Conservation (phyloP, 2,113 vertebrate species). For the Bostrychus sinensis region DNA sequence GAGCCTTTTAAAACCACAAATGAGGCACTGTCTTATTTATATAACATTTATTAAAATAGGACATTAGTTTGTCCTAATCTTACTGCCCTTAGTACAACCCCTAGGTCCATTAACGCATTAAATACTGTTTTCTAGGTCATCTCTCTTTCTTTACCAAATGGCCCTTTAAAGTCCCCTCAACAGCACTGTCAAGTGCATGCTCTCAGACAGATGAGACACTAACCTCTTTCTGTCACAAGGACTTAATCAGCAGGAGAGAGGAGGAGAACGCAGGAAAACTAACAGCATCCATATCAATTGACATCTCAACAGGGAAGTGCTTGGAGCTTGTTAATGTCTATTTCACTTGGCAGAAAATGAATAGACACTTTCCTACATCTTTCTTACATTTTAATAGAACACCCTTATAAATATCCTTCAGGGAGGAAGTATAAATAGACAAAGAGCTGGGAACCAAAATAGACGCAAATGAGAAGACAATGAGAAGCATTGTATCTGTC, state of each 20-base stretch:
- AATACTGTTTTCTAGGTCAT: conserved; percentile 71
- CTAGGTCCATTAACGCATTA: conserved; percentile 72
- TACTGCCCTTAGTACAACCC: conserved; percentile 43
- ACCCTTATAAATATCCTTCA: not conserved
- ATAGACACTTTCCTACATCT: not conserved
- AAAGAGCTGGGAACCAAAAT: too few relatives aligned
- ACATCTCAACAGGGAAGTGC: conserved; percentile 26
- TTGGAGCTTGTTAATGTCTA: conserved; percentile 29
- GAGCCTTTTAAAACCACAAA: conserved; percentile 8
- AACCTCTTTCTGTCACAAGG: conserved; percentile 75
- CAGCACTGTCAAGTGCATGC: conserved; percentile 17
- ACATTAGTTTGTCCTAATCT: conserved; percentile 42
- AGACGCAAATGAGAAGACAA: not conserved
- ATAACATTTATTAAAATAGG: conserved; percentile 34
- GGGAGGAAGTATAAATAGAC: not conserved
- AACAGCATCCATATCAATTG: conserved; percentile 35
- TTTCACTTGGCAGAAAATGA: conserved; percentile 10
- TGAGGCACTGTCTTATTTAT: conserved; percentile 27
- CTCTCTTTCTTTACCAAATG: conserved; percentile 59
- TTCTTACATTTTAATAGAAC: not conserved
- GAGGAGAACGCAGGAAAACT: conserved; percentile 26
- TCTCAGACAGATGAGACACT: conserved; percentile 55
- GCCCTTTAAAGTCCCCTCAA: conserved; percentile 38
- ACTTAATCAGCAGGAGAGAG: conserved; percentile 54
- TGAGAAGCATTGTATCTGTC: not conserved